Conservation (phyloP, 1,140 invertebrate genomes). For the Goniozus legneri region DNA sequence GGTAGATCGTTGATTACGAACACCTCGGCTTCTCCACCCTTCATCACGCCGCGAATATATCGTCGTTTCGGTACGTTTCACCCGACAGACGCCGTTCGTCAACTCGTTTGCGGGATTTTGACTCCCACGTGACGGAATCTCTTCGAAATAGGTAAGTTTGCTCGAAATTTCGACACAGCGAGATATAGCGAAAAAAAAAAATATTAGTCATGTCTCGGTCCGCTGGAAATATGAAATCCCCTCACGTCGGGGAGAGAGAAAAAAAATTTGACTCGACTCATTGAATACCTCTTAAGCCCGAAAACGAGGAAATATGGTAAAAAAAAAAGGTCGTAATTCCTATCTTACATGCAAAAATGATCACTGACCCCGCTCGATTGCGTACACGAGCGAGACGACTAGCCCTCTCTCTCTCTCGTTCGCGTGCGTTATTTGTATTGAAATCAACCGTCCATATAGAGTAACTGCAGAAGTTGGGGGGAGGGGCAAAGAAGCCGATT, state of each 20-base stretch:
- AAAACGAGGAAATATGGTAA: background rate
- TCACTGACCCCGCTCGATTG: conserved; percentile 27
- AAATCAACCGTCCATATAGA: conserved; percentile 31
- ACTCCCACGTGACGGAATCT: too few species aligned
- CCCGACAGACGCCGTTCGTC: too few species aligned
- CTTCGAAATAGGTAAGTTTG: too few species aligned
- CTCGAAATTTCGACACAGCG: too few species aligned
- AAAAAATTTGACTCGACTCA: background rate
- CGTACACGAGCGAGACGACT: conserved; percentile 13
- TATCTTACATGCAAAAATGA: conserved; percentile 22
- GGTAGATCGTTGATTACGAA: too few species aligned
- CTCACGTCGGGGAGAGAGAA: background rate
- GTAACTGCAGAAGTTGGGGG: too few species aligned
- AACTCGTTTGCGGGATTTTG: too few species aligned
- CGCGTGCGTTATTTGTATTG: conserved; percentile 30
- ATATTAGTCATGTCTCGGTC: background rate
- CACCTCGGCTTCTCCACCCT: too few species aligned
- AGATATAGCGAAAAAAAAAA: background rate
- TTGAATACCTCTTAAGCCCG: conserved; percentile 12
- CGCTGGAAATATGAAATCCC: background rate
- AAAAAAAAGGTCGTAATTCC: conserved; percentile 11
- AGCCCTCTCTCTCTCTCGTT: too few species aligned
- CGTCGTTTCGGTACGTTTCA: too few species aligned
- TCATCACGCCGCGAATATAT: too few species aligned
- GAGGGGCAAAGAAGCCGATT: conserved; percentile 34